Base-by-base conservation (phyloP, 2,797 vertebrate species). In the Epinephelus coioides region DNA sequence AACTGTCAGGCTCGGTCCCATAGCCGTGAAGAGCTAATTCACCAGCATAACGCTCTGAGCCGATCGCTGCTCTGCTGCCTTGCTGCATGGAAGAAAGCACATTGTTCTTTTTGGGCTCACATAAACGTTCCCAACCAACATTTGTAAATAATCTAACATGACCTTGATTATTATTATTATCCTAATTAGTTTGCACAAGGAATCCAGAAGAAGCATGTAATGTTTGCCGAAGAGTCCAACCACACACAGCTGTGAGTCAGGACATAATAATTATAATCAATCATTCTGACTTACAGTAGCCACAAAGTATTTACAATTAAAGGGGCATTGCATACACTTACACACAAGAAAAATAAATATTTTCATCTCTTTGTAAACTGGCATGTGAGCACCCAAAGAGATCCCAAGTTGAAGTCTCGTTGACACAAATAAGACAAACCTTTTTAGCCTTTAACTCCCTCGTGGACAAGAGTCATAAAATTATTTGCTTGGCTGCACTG, bases 1-100 rank as follows among this genome's bases (percentile, higher is more conserved):
- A 93, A 90, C 89, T 94, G 94, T 95, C 94, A 94, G 85, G 68
- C 82, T 88, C 73, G 6, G 91, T 94, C 93, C 92, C 92, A 91
- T 69, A 91, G 92, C 91, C 65, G 84, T 76, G 87, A 90, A 86
- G 88, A 89, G 89, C 90, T 92, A 89, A 94, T 92, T 93, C 91
- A 85, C 87, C 82, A 61, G 69, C 75, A 86, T 61, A 79, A 83
- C 74, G 64, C 84, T 88, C 81, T 7, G 70, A 79, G 86, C 79
- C 61, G 25, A 81, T 84, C 83, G 68, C 79, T 57, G 83, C 87
- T 90, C 88, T 74, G 89, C 86, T 88, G 88, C 80, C 73, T 78
- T 30, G 69, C 67, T 47, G 63, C 83, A 74, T 57, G 77, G 63
- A 76, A 59, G 63, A 73, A 62, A 71, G 54, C 87, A 59, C 47